Conservation (phyloP, 2,888 invertebrate genomes). For the Anaspis maculata region DNA sequence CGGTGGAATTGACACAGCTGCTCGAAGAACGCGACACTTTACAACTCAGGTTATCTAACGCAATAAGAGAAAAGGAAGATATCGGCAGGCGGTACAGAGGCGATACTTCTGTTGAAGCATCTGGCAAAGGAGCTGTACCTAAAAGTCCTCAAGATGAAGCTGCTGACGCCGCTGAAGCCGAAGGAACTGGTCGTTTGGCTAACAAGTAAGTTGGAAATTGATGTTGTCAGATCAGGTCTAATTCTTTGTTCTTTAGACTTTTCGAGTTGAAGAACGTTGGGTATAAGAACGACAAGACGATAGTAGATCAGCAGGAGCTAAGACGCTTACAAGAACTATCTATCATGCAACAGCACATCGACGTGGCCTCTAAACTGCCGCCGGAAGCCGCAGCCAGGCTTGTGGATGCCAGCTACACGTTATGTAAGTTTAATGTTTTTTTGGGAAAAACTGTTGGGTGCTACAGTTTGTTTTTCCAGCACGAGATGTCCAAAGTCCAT, state of each 20-base stretch:
- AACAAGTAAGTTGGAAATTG: slow-evolving; percentile 5
- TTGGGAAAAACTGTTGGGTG: not conserved
- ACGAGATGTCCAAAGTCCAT: slow-evolving; percentile 70
- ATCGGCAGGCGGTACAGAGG: slow-evolving; percentile 32
- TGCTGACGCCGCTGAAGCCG: slow-evolving; percentile 1
- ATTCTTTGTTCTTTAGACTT: slow-evolving; percentile 43
- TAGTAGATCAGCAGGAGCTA: slow-evolving; percentile 68
- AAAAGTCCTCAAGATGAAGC: slow-evolving; percentile 1
- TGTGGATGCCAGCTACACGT: slow-evolving; percentile 60
- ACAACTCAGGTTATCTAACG: slow-evolving; percentile 73
- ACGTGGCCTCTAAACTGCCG: slow-evolving; percentile 60
- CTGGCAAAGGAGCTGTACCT: slow-evolving; percentile 1
- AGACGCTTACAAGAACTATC: slow-evolving; percentile 65
- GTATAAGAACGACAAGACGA: slow-evolving; percentile 65
- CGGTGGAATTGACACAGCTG: slow-evolving; percentile 72
- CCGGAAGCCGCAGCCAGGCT: slow-evolving; percentile 65
- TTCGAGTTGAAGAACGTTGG: slow-evolving; percentile 66
- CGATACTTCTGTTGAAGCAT: not conserved
- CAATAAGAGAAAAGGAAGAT: slow-evolving; percentile 66
- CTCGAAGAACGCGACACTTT: slow-evolving; percentile 79
- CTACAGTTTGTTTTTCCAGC: slow-evolving; percentile 47
- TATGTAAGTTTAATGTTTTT: slow-evolving; percentile 52
- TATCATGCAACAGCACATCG: slow-evolving; percentile 58
- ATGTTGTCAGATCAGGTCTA: not conserved
- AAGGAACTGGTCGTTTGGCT: slow-evolving; percentile 1